A percentile compares a stretch with the other conserved stretches of the same genome.
Conservation (phyloP, 1,140 invertebrate genomes). For the Drosophila tsacasi region DNA sequence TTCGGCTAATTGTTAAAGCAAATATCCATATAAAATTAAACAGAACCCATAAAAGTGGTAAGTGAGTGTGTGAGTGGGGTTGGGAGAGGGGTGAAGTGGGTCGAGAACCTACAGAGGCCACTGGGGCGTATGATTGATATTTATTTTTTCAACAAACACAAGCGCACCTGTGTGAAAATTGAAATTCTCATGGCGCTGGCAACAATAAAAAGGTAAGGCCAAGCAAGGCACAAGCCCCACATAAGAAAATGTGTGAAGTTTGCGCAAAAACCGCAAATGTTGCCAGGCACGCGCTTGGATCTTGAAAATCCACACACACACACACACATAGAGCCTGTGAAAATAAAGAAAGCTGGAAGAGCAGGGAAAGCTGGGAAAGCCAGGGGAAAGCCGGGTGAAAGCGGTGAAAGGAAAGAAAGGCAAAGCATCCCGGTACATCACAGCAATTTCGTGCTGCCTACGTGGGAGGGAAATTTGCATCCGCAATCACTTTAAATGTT, state of each 20-base stretch:
- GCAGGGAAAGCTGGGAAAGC: not conserved
- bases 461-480: constrained; percentile 74
- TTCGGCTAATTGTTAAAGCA: constrained; percentile 63
- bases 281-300: constrained; percentile 77
- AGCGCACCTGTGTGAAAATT: constrained; percentile 78
- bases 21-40: constrained; percentile 62
- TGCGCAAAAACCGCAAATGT: constrained; percentile 81
- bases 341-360: constrained; percentile 16
- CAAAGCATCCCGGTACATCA: constrained; percentile 36
- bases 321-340: constrained; percentile 6
- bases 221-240: constrained; percentile 44
- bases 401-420: constrained; percentile 15
- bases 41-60: constrained; percentile 37
- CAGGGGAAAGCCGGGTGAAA: constrained; percentile 1
- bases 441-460: constrained; percentile 58
- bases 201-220: constrained; percentile 59
- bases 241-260: constrained; percentile 82
- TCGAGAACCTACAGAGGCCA: constrained; percentile 35
- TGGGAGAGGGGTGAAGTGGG: constrained; percentile 8
- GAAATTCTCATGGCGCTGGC: constrained; percentile 74
- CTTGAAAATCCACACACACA: constrained; percentile 54
- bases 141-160: constrained; percentile 81
- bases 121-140: constrained; percentile 81
- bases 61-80: not conserved
- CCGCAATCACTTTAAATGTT: constrained; percentile 84